Base-by-base conservation (phyloP, 2,113 vertebrate species). In the Petroica traversi region DNA sequence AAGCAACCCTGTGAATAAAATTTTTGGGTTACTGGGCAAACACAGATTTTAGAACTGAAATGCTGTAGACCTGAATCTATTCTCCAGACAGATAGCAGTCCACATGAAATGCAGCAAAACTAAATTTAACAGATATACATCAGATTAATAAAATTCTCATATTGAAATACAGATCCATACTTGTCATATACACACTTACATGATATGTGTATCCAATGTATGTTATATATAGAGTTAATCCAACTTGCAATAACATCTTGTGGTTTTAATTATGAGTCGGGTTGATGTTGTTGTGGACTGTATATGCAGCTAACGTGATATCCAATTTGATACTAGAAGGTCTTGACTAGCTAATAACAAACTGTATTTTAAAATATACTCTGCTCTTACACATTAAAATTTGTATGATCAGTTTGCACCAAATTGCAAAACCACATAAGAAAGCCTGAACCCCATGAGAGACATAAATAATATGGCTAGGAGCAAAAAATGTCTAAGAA, bases 401-500 rank as follows among this genome's bases (percentile, higher is more conserved):
- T 34, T 72, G 16, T 20, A 25, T 64, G 43, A 84, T 77, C 40
- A 61, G n/a, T 92, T 94, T 88, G 43, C 31, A 85, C 46, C 74
- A 79, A 85, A 86, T 34, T 92, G 55, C 41, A 95, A 94, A 96
- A 80, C 59, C 79, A 86, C 72, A 34, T 74, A 94, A 67, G 48
- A 85, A 89, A 90, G 74, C 36, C 36, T 55, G 23, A 55, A 66
- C 46, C n/a, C 83, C 55, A 93, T 24, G 38, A 76, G 34, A 92
- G 71, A 74, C 49, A 74, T 80, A 95, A 92, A 90, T 80, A 58
- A 73, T n/a, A 41, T 75, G 40, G 20, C n/a, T 73, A 87, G 48
- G 16, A 86, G 38, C 29, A 31, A 90, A 87, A 94, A 82, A 52
- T 33, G 20, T 34, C 34, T 69, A 78, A 79, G 54, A 88, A 76